These are phyloP conservation scores for Muscicapa striata DNA, from an alignment of 2,797 vertebrate genomes.

Conservation along the genomic window DNA sequence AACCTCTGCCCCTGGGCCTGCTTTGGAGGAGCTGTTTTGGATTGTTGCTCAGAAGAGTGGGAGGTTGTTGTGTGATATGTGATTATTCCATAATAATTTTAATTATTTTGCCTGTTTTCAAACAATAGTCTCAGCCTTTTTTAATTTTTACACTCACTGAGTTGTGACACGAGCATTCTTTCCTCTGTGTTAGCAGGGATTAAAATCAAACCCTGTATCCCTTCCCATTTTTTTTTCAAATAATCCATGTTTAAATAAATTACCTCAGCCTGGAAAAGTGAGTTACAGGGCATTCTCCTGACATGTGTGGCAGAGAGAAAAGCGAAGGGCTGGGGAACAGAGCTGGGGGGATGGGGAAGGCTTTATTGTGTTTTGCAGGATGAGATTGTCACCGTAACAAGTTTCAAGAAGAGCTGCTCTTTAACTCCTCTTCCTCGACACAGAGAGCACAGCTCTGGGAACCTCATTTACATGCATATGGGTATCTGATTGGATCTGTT, in stretches of 20 bases:
- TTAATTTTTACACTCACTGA: slow-evolving; percentile 84
- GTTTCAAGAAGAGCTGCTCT: slow-evolving; percentile 77
- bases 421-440: slow-evolving; percentile 70
- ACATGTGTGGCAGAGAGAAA: slow-evolving; percentile 42
- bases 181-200: slow-evolving; percentile 79
- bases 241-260: slow-evolving; percentile 81
- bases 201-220: slow-evolving; percentile 80
- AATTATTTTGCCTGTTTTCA: slow-evolving; percentile 85
- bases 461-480: slow-evolving; percentile 81
- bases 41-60: slow-evolving; percentile 90
- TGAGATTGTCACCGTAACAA: slow-evolving; percentile 75
- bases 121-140: slow-evolving; percentile 81
- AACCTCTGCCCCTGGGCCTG: slow-evolving; percentile 86
- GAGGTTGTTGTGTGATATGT: slow-evolving; percentile 87
- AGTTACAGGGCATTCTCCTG: slow-evolving; percentile 71
- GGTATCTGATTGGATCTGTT: slow-evolving; percentile 79
- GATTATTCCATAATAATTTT: slow-evolving; percentile 90
- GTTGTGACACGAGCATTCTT: slow-evolving; percentile 82
- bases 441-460: slow-evolving; percentile 65
- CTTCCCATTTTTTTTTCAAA: slow-evolving; percentile 71
- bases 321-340: slow-evolving; percentile 20
- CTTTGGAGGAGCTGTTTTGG: slow-evolving; percentile 84
- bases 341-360: slow-evolving; percentile 7
- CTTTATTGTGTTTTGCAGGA: slow-evolving; percentile 71
- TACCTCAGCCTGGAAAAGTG: slow-evolving; percentile 74